Conservation (phyloP, 2,888 invertebrate genomes). For the Eupithecia subfuscata region DNA sequence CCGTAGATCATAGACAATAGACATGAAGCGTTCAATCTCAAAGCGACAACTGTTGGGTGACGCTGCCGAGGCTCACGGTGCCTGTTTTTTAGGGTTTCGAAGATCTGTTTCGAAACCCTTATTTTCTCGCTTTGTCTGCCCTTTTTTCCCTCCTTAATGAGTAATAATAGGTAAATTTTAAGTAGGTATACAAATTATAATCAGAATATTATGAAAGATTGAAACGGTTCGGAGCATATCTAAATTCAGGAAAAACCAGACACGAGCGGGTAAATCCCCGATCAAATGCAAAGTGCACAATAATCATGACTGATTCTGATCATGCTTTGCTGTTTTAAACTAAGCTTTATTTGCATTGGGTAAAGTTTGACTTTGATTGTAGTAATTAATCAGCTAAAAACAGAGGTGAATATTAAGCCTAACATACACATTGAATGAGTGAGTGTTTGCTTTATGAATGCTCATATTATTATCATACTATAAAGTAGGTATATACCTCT, state of each 20-base stretch:
- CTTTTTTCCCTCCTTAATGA: no score
- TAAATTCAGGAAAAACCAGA: neutral
- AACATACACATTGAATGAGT: neutral
- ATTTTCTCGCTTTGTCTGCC: no score
- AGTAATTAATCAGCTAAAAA: neutral
- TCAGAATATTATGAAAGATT: neutral
- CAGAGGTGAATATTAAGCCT: conserved; percentile 2
- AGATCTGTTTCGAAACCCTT: no score
- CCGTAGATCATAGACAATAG: conserved; percentile 93
- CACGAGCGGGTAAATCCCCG: neutral
- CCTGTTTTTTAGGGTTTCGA: no score
- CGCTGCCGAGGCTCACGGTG: conserved; percentile 91
- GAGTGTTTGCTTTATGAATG: neutral
- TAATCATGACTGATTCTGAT: neutral
- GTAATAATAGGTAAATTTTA: no score
- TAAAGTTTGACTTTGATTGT: conserved; percentile 6
- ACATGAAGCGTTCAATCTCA: conserved; percentile 95
- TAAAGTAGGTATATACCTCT: neutral
- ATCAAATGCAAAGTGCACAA: neutral
- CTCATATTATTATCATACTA: neutral
- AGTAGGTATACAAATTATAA: neutral
- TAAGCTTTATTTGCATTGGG: neutral
- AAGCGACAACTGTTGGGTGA: conserved; percentile 93
- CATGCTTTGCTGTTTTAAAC: neutral
- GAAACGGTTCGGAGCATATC: neutral